Evolutionary conservation across 30 jellyfish, hydroid and myxozoan species (phyloP).

Genomic region (Turritopsis dohrnii): DNA sequence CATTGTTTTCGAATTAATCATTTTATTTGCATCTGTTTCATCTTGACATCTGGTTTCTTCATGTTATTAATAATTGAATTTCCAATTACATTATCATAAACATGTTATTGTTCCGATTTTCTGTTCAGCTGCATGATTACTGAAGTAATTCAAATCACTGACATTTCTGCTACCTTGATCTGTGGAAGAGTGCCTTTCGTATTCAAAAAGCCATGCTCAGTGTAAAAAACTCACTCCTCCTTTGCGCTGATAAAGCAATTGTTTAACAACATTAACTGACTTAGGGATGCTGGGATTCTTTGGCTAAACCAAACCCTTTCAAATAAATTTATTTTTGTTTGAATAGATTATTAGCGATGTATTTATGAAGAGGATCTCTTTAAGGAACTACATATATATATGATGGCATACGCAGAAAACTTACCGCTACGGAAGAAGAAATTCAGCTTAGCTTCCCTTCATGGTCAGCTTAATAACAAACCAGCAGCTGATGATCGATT

Average conservation of each 20-base stretch:
- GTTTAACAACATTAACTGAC: background rate
- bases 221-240: background rate
- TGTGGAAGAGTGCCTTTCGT: background rate
- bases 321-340: too few relatives aligned
- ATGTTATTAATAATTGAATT: background rate
- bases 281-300: background rate
- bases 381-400: too few relatives aligned
- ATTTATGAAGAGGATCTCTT: too few relatives aligned
- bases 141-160: background rate
- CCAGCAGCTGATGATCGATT: background rate
- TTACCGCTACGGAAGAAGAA: background rate
- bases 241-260: background rate
- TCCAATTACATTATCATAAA: background rate
- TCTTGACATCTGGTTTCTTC: background rate
- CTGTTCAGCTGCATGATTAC: background rate
- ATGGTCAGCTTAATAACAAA: background rate
- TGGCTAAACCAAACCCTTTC: background rate
- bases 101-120: background rate
- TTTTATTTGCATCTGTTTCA: background rate
- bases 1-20: background rate
- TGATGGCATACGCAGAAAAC: background rate
- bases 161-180: background rate
- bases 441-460: background rate
- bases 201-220: background rate
- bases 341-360: background rate